Base-by-base conservation (phyloP, 1,140 invertebrate species). In the Diorhabda sublineata region DNA sequence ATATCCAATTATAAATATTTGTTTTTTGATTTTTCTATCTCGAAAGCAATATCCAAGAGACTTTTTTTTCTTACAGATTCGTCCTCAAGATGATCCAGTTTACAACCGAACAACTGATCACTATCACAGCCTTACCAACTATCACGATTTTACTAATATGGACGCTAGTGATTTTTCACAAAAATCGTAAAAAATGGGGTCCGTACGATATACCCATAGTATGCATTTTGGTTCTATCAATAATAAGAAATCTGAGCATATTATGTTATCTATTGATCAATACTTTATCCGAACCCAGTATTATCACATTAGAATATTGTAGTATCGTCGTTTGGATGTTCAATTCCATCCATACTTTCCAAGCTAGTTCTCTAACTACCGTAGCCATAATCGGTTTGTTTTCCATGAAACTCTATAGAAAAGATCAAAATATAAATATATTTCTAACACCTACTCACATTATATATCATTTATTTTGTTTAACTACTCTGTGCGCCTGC, bases 391-490 rank as follows among this genome's bases (percentile, higher is more conserved):
- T 85, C 45, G 81, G 84, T 2, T 76, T 84, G 11, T 81, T 86
- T 41, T 82, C 82, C 1, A 66, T 79, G 0, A 79, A 75, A 64
- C 80, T 84, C 72, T 79, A 81, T 11, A 80, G 83, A 59, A 83
- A 84, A 77, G 82, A 82, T 3, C 83, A 85, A 69, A 80, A 77
- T 64, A 80, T 85, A 61, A 79, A 82, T 8, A 82, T 83, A 62
- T 83, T 80, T 68, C 77, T 86, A 4, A 81, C 84, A 1, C 69
- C 81, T 4, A 83, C 84, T 41, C 86, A 87, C 61, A 81, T 87
- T 42, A 76, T 83, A 42, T 86, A 87, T 71, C 86, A 87, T 72
- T 71, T 87, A 8, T 83, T 82, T 56, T 85, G 84, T 26, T 71
- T 86, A 41, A 83, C 83, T 2, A 80, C 84, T 3, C 77, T 87